These are phyloP conservation scores for Dicaeum eximium DNA, from an alignment of 2,113 vertebrate genomes.

Conservation along the genomic window DNA sequence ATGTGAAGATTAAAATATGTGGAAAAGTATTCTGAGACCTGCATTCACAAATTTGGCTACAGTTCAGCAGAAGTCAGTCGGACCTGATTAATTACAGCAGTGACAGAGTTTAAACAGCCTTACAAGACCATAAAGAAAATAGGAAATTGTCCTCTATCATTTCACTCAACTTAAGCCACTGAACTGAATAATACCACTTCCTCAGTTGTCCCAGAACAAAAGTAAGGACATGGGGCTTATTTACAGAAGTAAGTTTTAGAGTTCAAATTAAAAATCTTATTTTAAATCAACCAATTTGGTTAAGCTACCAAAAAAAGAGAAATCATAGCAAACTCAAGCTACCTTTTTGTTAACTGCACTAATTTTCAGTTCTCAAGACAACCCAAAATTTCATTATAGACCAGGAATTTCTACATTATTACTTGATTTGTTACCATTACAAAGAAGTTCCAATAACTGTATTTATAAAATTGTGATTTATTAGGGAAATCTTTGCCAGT, in stretches of 20 bases:
- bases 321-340: neutral
- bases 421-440: neutral
- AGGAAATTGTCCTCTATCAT: neutral
- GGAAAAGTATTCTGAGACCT: neutral
- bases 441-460: neutral
- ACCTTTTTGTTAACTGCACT: neutral
- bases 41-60: neutral
- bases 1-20: neutral
- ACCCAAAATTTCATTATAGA: neutral
- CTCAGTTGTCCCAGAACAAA: neutral
- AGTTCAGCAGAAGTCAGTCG: neutral
- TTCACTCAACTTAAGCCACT: neutral
- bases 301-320: neutral
- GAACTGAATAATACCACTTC: neutral
- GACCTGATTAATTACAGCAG: neutral
- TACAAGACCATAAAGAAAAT: neutral
- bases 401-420: neutral
- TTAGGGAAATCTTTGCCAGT: neutral
- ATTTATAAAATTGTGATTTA: neutral
- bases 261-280: neutral
- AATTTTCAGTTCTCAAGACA: neutral
- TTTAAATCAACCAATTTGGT: neutral
- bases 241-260: neutral
- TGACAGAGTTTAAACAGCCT: neutral
- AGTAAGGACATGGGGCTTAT: neutral